These are phyloP conservation scores for Etheostoma spectabile DNA, from an alignment of 2,113 vertebrate species.

Conservation along the genomic window DNA sequence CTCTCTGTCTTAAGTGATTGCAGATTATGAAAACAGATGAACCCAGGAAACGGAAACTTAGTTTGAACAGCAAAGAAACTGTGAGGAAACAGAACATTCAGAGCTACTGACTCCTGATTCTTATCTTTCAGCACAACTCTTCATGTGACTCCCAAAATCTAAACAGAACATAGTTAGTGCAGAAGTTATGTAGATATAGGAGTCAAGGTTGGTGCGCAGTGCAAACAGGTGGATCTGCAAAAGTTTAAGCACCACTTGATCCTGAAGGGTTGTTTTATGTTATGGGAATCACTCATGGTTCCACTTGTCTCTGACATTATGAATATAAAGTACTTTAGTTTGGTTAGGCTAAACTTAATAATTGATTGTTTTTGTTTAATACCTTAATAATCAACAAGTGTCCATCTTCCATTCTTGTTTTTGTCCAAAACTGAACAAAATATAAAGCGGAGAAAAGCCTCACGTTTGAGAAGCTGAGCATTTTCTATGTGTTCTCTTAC, in stretches of 20 bases:
- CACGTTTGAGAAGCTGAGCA: background rate
- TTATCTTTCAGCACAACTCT: slow-evolving; percentile 28
- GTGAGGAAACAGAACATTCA: slow-evolving; percentile 40
- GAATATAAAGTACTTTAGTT: background rate
- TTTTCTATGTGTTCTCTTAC: background rate
- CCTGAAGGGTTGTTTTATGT: slow-evolving; percentile 37
- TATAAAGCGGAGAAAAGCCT: background rate
- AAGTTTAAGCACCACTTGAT: slow-evolving; percentile 49
- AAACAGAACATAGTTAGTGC: slow-evolving; percentile 17
- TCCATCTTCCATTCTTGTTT: no score
- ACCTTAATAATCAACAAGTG: no score
- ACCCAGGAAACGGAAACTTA: slow-evolving; percentile 50
- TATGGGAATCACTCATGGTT: background rate
- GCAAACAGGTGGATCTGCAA: slow-evolving; percentile 28
- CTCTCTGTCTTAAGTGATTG: slow-evolving; percentile 58
- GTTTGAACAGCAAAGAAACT: slow-evolving; percentile 56
- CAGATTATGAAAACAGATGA: slow-evolving; percentile 72
- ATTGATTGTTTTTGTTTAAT: background rate
- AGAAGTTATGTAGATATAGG: slow-evolving; percentile 23
- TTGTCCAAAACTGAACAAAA: background rate
- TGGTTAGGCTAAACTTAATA: background rate
- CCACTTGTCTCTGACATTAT: background rate
- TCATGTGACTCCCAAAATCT: background rate
- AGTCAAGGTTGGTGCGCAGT: slow-evolving; percentile 3
- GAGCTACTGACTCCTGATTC: slow-evolving; percentile 58